Percentiles rank a stretch among this genome's conserved stretches.
Conservation (phyloP, 2,113 vertebrate species). For the Panthera leo region DNA sequence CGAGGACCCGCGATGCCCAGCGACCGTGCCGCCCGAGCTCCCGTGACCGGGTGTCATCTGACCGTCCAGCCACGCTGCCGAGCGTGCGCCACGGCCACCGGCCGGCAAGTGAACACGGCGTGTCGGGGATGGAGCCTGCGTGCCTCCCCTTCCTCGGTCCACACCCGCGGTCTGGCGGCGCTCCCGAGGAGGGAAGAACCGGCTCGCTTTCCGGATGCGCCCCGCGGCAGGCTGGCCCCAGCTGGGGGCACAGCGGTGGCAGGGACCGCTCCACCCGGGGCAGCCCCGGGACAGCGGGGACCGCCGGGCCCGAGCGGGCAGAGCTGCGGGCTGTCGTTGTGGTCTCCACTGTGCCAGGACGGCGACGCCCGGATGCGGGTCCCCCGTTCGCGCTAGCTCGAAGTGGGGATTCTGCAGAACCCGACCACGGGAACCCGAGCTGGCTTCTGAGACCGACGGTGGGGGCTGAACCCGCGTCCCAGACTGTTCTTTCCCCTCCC, state of each 20-base stretch:
- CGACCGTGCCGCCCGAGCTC: fast-evolving
- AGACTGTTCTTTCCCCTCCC: not conserved
- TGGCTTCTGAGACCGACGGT: not conserved
- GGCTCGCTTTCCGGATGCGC: not conserved
- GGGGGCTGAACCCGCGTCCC: not conserved
- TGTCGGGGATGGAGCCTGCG: not conserved
- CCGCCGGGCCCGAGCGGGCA: not conserved
- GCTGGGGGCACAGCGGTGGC: not conserved
- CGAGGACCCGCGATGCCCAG: fast-evolving
- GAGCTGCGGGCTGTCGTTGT: too few relatives aligned
- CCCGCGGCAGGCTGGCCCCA: not conserved
- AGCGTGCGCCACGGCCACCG: not conserved
- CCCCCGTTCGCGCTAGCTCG: not conserved
- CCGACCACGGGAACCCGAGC: not conserved
- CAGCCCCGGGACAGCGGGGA: too few relatives aligned
- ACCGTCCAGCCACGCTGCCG: not conserved
- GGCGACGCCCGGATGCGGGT: not conserved
- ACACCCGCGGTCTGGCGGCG: not conserved
- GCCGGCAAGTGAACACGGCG: not conserved
- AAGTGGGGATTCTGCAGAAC: not conserved
- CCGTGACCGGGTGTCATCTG: fast-evolving
- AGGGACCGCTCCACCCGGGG: too few relatives aligned
- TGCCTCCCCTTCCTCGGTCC: not conserved
- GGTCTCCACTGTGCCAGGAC: not conserved
- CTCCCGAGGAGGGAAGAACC: fast-evolving